Evolutionary conservation across 1,140 invertebrate genomes (phyloP).

Genomic region (Drosophila repletoides): DNA sequence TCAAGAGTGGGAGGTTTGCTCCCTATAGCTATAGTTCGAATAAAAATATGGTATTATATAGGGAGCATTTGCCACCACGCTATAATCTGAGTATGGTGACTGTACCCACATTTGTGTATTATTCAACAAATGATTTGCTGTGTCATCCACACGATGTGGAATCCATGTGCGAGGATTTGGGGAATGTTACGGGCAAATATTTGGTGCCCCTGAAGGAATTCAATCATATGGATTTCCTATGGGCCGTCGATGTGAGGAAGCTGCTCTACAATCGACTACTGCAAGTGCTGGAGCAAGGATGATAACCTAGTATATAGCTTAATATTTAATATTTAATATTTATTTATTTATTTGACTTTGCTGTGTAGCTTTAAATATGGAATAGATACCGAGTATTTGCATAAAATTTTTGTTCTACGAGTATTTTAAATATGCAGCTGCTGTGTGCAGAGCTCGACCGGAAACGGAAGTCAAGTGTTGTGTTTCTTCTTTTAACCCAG

Average conservation of each 20-base stretch:
- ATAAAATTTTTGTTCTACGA: slow-evolving; percentile 48
- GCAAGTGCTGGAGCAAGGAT: slow-evolving; percentile 68
- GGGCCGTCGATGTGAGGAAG: slow-evolving; percentile 85
- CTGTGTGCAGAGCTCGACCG: slow-evolving; percentile 25
- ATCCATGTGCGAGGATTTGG: slow-evolving; percentile 83
- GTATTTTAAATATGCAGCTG: slow-evolving; percentile 47
- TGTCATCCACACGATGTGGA: slow-evolving; percentile 86
- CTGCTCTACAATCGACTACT: slow-evolving; percentile 85
- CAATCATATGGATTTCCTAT: slow-evolving; percentile 87
- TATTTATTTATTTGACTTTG: slow-evolving; percentile 62
- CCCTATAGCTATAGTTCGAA: slow-evolving; percentile 74
- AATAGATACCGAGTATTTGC: slow-evolving; percentile 64
- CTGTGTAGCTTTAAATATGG: slow-evolving; percentile 55
- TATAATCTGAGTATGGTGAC: slow-evolving; percentile 86
- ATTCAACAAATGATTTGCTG: slow-evolving; percentile 85
- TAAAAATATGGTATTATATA: slow-evolving; percentile 83
- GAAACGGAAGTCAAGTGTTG: slow-evolving; percentile 72
- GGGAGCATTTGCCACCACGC: slow-evolving; percentile 83
- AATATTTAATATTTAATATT: slow-evolving; percentile 52
- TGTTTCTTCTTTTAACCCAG: slow-evolving; percentile 23
- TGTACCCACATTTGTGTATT: slow-evolving; percentile 86
- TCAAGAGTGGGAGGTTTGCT: slow-evolving; percentile 67
- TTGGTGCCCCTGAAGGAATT: slow-evolving; percentile 84
- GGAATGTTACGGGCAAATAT: slow-evolving; percentile 84
- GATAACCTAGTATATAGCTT: slow-evolving; percentile 1